Base-by-base conservation (phyloP, 2,888 invertebrate species). In the Labia minor region DNA sequence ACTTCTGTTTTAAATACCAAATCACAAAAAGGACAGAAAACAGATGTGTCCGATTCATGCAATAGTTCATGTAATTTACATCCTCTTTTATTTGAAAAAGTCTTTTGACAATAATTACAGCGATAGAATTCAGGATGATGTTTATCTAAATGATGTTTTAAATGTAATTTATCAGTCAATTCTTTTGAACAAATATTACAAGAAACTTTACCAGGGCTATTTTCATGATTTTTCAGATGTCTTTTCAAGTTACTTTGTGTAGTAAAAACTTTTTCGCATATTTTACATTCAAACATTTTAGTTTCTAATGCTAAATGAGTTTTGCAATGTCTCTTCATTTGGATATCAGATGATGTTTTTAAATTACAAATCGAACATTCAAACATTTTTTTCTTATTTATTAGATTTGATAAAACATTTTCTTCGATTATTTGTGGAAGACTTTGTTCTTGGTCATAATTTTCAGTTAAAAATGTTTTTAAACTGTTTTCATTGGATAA, bases 191-290 rank as follows among this genome's bases (percentile, higher is more conserved):
- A 70, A 19, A 63, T 37, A 8, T 33, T 21, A 19, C 70, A 70
- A 8, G 18, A 18, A n/a, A 69, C 65, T n/a, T 62, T 63, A 1
- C 26, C 61, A n/a, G 18, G 21, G 6, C 6, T 10, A 20, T n/a
- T 61, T 64, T 64, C 66, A 68, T 72, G 70, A 4, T 66, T 65
- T 19, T 64, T 63, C 33, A 68, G 26, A 67, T 72, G 71, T 19
- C 67, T 63, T 49, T 65, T 68, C 18, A 71, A 69, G 20, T 68
- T 68, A 33, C 62, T 66, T 14, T 68, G 65, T 18, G 69, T 62
- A n/a, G 69, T 65, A 20, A 71, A 70, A 18, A 62, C 37, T 64
- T 66, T 49, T 1, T 66, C 62, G 26, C 71, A 71, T 21, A 70
- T 67, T 61, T 70, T 67, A 26, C 67, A 69, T 64, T 37, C 65